Evolutionary conservation across 2,797 vertebrate species (phyloP), one percentile per base, ranked within the genome.

Genomic region (Crocidura indochinensis): DNA sequence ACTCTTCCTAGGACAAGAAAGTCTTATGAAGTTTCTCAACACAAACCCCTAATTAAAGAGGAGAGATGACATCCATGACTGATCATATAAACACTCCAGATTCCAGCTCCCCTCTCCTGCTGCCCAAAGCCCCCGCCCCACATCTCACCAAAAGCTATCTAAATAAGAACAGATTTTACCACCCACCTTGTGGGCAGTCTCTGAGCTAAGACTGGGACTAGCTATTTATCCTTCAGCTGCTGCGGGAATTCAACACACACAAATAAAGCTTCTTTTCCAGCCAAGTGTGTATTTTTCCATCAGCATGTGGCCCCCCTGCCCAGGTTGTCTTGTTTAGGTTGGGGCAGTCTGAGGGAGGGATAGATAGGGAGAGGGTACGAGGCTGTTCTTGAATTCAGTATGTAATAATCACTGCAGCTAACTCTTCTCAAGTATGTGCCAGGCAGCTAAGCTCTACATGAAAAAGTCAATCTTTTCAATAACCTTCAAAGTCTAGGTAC

Each of bases 121-220:
- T 68, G 47, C 83, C 76, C 90, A 87, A n/a, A 49, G 14, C 81
- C 77, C 88, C 76, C 71, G 84, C 82, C 81, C 77, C n/a, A 68
- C 26, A 51, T 73, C 92, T 87, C 86, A 76, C 93, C 77, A 64
- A 82, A 92, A 93, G 69, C 87, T 73, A 93, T 94, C 91, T 95
- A 93, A 95, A 94, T 94, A 92, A 85, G 94, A 95, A 92, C 94
- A 94, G 92, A 92, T 73, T 87, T 86, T 96, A 92, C 95, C 95
- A 94, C 95, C 95, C 94, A 95, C 96, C 94, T 93, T 84, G 93
- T 82, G 89, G 89, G 90, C 86, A 93, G 94, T 83, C 62, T 77
- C 76, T 10, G 60, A 86, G 91, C 95, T 81, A 64, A 94, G 85
- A 65, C 88, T 83, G 60, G 93, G 85, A 72, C 92, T 5, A 80